A percentile compares a stretch with the other conserved stretches of the same genome.
phyloP scores from a whole-genome alignment of 2,888 invertebrate species.

The Eledone cirrhosa region DNA sequence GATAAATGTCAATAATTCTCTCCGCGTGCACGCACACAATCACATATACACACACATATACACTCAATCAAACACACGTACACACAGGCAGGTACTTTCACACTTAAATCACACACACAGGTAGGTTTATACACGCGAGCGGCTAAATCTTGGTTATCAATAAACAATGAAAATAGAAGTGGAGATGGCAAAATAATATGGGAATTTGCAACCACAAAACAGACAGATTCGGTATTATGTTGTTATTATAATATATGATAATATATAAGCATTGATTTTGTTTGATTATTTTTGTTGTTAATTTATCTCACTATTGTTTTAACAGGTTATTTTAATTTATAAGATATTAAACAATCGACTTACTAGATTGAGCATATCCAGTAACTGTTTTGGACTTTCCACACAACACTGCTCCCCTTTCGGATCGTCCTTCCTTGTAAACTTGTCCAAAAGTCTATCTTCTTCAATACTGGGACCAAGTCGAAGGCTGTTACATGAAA shows the following conservation, averaged over 20 bases:
- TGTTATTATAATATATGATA: too few relatives aligned
- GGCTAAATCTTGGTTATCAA: too few relatives aligned
- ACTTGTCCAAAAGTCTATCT: constrained; percentile 50
- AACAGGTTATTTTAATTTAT: background rate
- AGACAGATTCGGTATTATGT: too few relatives aligned
- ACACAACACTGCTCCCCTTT: constrained; percentile 55
- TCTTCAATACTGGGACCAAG: constrained; percentile 57
- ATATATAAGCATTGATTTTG: too few relatives aligned
- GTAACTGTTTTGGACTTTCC: constrained; percentile 52
- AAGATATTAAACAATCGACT: constrained; percentile 35
- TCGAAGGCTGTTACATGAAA: constrained; percentile 50
- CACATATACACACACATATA: background rate
- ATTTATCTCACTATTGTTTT: too few relatives aligned
- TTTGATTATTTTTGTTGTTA: too few relatives aligned
- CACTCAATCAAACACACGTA: background rate
- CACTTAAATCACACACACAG: background rate
- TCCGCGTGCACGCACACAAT: background rate
- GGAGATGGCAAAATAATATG: too few relatives aligned
- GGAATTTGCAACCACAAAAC: too few relatives aligned
- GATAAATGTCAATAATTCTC: too few relatives aligned
- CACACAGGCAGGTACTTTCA: background rate
- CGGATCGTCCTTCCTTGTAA: constrained; percentile 46
- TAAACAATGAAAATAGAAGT: too few relatives aligned
- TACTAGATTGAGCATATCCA: constrained; percentile 53
- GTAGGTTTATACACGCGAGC: too few relatives aligned